phyloP scores from a whole-genome alignment of 1,140 invertebrate genomes.

The Drosophila serrata region DNA sequence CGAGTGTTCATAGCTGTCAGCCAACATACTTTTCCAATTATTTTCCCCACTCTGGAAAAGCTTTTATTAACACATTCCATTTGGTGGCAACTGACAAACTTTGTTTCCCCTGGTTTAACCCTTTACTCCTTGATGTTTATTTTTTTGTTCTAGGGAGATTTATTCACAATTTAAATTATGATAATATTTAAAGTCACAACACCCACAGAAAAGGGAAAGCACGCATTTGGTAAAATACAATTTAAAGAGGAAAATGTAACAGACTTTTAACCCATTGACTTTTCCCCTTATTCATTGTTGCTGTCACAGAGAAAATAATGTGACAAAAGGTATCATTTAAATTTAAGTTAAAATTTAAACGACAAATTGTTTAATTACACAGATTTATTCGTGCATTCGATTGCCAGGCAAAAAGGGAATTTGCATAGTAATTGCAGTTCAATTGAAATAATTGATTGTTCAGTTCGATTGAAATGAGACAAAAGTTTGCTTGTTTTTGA shows the following conservation, averaged over 20 bases:
- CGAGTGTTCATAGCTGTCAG: constrained; percentile 22
- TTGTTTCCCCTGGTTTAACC: constrained; percentile 22
- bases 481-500: constrained; percentile 32
- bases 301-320: constrained; percentile 14
- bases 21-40: constrained; percentile 34
- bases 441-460: constrained; percentile 42
- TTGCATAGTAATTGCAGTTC: constrained; percentile 48
- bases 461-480: constrained; percentile 16
- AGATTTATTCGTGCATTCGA: neutral
- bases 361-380: constrained; percentile 35
- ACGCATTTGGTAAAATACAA: neutral
- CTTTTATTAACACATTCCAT: constrained; percentile 44
- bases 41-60: neutral
- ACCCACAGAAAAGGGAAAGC: neutral
- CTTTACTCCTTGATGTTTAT: constrained; percentile 2
- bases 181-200: constrained; percentile 14
- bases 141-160: neutral
- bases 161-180: constrained; percentile 30
- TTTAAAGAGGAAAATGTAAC: constrained; percentile 14
- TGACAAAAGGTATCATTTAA: constrained; percentile 21
- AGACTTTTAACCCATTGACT: neutral
- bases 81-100: constrained; percentile 24
- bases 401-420: constrained; percentile 23
- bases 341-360: constrained; percentile 44
- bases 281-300: neutral